Conservation (phyloP, 1,140 invertebrate species). For the Hylaeus anthracinus region DNA sequence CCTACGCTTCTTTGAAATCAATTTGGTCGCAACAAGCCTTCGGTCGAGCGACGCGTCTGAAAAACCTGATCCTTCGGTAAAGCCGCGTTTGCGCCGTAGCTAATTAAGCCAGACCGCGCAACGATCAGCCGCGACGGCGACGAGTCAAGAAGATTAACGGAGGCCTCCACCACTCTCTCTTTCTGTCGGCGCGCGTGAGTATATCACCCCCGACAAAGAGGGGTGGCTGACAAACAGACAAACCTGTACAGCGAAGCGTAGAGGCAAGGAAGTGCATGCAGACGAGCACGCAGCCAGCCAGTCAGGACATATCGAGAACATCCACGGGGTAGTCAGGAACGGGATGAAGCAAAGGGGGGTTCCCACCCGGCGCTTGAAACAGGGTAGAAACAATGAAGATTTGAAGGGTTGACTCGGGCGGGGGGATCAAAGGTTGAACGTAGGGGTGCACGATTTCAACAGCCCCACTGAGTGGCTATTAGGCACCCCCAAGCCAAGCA, state of each 20-base stretch:
- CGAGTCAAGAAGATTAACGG: slow-evolving; percentile 47
- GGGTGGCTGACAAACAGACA: slow-evolving; percentile 20
- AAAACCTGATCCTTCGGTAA: slow-evolving; percentile 15
- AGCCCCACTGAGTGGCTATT: slow-evolving; percentile 78
- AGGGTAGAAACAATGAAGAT: slow-evolving; percentile 73
- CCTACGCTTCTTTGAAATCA: too few relatives aligned
- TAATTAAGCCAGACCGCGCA: slow-evolving; percentile 36
- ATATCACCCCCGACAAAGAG: slow-evolving; percentile 22
- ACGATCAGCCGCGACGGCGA: slow-evolving; percentile 35
- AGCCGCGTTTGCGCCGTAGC: neutral
- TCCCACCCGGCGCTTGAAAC: slow-evolving; percentile 47
- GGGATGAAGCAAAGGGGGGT: neutral
- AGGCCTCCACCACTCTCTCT: neutral
- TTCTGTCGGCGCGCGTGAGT: neutral
- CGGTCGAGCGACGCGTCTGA: neutral
- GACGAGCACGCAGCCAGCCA: slow-evolving; percentile 22
- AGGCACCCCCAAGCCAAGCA: slow-evolving; percentile 71
- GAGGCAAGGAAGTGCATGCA: slow-evolving; percentile 44
- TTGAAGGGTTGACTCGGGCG: slow-evolving; percentile 73
- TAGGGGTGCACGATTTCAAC: slow-evolving; percentile 74
- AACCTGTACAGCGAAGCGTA: slow-evolving; percentile 12
- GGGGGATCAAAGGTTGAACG: slow-evolving; percentile 77
- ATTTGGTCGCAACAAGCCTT: neutral
- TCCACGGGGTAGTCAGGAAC: slow-evolving; percentile 16
- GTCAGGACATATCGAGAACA: slow-evolving; percentile 54